phyloP scores from a whole-genome alignment of 2,113 vertebrate species.

The Etia nguti region DNA sequence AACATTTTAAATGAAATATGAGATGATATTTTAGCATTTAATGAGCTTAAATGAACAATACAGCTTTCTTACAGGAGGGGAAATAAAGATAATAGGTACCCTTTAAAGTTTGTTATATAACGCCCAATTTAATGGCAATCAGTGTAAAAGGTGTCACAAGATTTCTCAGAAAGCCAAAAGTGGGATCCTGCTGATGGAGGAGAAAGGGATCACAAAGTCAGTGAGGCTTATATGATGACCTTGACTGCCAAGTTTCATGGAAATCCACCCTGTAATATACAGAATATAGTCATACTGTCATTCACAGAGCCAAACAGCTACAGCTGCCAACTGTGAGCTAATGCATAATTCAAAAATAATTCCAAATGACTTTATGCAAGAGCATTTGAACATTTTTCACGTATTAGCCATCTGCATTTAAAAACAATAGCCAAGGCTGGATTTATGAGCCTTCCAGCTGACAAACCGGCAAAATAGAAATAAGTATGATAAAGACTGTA shows the following conservation, averaged over 20 bases:
- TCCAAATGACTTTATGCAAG: background rate
- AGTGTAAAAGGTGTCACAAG: background rate
- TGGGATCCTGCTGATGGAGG: background rate
- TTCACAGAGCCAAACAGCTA: background rate
- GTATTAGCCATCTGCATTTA: background rate
- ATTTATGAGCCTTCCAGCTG: slow-evolving; percentile 7
- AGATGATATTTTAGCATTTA: background rate
- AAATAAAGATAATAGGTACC: background rate
- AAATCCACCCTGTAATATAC: background rate
- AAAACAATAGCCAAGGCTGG: background rate
- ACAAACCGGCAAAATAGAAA: background rate
- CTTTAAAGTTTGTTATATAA: background rate
- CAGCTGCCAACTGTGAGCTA: background rate
- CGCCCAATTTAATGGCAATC: background rate
- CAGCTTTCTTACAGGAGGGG: background rate
- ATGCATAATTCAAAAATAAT: background rate
- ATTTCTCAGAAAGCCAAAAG: background rate
- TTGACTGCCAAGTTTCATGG: background rate
- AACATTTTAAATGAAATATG: background rate
- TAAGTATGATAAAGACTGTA: background rate
- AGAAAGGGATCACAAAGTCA: background rate
- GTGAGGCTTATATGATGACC: background rate
- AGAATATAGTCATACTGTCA: background rate
- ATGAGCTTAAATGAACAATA: background rate
- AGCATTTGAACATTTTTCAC: background rate